phyloP scores from a whole-genome alignment of 1,140 invertebrate genomes.

The Drosophila jambulina region DNA sequence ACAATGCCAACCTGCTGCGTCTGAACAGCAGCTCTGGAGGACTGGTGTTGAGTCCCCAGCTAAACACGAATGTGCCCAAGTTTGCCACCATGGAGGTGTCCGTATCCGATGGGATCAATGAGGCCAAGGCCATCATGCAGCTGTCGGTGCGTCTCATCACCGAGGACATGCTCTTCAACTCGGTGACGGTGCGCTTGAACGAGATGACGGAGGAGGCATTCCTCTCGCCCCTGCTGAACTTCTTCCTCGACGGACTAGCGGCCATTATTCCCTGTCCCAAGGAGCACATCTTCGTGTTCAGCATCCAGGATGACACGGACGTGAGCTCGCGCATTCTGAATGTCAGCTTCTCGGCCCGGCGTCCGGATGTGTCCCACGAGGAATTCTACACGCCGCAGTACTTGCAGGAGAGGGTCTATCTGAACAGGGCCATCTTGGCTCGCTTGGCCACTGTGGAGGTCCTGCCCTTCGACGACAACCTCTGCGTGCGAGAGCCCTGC shows the following conservation, averaged over 20 bases:
- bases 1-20: constrained; percentile 95
- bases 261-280: constrained; percentile 96
- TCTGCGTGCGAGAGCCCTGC: constrained; percentile 98
- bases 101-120: constrained; percentile 95
- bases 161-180: constrained; percentile 97
- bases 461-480: constrained; percentile 97
- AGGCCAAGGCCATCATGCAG: constrained; percentile 95
- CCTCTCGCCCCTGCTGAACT: constrained; percentile 94
- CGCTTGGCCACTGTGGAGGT: constrained; percentile 95
- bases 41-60: constrained; percentile 94
- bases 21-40: constrained; percentile 94
- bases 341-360: constrained; percentile 96
- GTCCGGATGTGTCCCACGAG: constrained; percentile 91
- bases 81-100: constrained; percentile 97
- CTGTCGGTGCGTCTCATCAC: constrained; percentile 95
- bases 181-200: constrained; percentile 96
- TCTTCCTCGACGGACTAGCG: constrained; percentile 96
- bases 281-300: constrained; percentile 97
- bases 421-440: constrained; percentile 94
- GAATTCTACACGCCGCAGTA: constrained; percentile 95
- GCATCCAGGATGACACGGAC: constrained; percentile 96
- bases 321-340: constrained; percentile 95
- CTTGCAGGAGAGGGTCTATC: constrained; percentile 96
- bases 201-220: constrained; percentile 98
- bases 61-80: constrained; percentile 98